Evolutionary conservation across 2,888 invertebrate genomes (phyloP).

Genomic region (Latrodectus elegans): DNA sequence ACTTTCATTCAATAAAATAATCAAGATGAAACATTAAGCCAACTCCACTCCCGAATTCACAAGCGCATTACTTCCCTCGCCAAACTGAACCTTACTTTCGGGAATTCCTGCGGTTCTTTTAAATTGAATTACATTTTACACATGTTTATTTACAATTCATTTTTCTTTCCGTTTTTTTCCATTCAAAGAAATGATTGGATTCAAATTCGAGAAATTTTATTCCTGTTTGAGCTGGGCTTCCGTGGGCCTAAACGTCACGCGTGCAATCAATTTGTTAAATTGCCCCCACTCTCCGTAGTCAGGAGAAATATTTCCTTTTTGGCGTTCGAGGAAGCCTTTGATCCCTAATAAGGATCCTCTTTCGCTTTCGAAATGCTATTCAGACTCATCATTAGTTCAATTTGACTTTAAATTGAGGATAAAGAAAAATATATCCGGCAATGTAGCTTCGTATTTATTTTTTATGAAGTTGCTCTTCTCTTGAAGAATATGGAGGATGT

Average conservation of each 20-base stretch:
- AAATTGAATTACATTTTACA: not conserved
- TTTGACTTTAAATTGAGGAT: slow-evolving; percentile 23
- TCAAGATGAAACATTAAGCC: too few relatives aligned
- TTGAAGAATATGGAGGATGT: not conserved
- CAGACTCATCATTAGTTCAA: slow-evolving; percentile 33
- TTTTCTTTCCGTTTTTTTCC: not conserved
- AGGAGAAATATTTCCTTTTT: not conserved
- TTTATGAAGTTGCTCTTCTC: not conserved
- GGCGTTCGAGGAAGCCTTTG: not conserved
- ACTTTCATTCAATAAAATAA: too few relatives aligned
- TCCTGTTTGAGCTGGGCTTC: slow-evolving; percentile 25
- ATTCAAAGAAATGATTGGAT: slow-evolving; percentile 3
- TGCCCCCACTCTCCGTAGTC: slow-evolving; percentile 15
- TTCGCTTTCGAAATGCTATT: not conserved
- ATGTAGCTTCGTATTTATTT: too few relatives aligned
- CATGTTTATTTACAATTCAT: slow-evolving; percentile 44
- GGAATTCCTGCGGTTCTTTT: not conserved
- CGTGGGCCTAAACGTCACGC: slow-evolving; percentile 13
- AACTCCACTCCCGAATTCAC: not conserved
- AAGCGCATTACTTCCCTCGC: not conserved
- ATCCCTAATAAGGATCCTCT: slow-evolving; percentile 37
- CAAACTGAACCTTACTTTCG: not conserved
- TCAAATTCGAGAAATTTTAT: slow-evolving; percentile 30
- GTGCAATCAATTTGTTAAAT: slow-evolving; percentile 53
- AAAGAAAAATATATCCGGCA: slow-evolving; percentile 1